These are phyloP conservation scores for Phoebastria nigripes DNA, from an alignment of 2,797 vertebrate genomes.

Conservation along the genomic window DNA sequence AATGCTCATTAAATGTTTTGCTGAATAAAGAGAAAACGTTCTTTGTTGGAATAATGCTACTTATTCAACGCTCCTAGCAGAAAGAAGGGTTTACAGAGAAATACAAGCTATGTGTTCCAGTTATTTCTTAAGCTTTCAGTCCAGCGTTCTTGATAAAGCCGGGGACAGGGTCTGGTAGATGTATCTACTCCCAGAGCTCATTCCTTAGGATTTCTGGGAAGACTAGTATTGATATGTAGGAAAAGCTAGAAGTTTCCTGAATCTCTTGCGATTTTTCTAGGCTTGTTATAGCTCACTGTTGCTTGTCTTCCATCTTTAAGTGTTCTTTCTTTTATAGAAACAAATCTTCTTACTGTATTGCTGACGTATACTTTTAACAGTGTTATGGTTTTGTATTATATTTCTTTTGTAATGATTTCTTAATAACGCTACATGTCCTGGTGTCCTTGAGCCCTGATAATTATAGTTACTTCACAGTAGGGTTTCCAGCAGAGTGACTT, in stretches of 20 bases:
- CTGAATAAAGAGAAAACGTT: not conserved
- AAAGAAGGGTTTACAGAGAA: not conserved
- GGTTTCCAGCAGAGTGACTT: not conserved
- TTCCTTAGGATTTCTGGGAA: not conserved
- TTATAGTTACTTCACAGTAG: not conserved
- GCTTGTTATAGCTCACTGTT: not conserved
- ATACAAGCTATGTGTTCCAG: not conserved
- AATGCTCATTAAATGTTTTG: not conserved
- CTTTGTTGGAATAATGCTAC: not conserved
- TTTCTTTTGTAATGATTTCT: not conserved
- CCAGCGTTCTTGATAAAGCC: not conserved
- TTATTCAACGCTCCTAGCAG: not conserved
- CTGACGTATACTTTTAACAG: not conserved
- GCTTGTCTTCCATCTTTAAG: not conserved
- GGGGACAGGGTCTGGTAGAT: not conserved
- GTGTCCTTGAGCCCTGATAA: not conserved
- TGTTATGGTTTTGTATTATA: not conserved
- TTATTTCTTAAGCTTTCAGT: not conserved
- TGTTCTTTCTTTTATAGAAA: not conserved
- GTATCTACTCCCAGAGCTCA: not conserved
- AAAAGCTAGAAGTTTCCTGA: not conserved
- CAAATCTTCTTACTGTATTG: not conserved
- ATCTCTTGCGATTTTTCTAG: not conserved
- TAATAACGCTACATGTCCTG: not conserved
- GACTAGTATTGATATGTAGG: not conserved